These are phyloP conservation scores for Syncerus caffer DNA, from an alignment of 2,797 vertebrate species.

Conservation along the genomic window DNA sequence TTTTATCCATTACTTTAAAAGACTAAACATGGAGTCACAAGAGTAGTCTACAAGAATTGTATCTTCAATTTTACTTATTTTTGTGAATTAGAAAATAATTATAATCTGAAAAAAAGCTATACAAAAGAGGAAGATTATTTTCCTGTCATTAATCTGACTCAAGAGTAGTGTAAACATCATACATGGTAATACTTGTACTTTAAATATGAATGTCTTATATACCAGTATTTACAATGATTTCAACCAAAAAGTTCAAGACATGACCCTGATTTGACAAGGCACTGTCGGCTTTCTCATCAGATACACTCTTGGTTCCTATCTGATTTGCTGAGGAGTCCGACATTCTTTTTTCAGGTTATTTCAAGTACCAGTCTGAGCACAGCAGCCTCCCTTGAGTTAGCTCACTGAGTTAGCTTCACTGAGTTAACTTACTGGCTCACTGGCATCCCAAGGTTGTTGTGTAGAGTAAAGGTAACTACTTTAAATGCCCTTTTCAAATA, in stretches of 20 bases:
- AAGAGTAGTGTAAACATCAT: not conserved
- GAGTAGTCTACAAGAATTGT: not conserved
- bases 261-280: not conserved
- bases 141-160: not conserved
- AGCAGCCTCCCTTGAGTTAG: not conserved
- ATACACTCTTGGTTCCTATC: not conserved
- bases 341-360: not conserved
- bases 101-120: slow-evolving; percentile 2
- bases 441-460: not conserved
- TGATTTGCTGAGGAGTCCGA: not conserved
- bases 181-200: not conserved
- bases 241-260: not conserved
- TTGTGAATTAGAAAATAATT: slow-evolving; percentile 34
- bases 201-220: not conserved
- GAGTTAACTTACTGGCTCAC: not conserved
- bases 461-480: not conserved
- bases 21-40: not conserved
- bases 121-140: not conserved
- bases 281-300: not conserved
- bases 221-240: not conserved
- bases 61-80: slow-evolving; percentile 35
- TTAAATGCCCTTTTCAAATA: not conserved
- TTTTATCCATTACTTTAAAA: slow-evolving; percentile 46
- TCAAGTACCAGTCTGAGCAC: not conserved
- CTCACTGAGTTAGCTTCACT: not conserved